phyloP scores from a whole-genome alignment of 2,797 vertebrate genomes.

The Phalloptychus januarius region DNA sequence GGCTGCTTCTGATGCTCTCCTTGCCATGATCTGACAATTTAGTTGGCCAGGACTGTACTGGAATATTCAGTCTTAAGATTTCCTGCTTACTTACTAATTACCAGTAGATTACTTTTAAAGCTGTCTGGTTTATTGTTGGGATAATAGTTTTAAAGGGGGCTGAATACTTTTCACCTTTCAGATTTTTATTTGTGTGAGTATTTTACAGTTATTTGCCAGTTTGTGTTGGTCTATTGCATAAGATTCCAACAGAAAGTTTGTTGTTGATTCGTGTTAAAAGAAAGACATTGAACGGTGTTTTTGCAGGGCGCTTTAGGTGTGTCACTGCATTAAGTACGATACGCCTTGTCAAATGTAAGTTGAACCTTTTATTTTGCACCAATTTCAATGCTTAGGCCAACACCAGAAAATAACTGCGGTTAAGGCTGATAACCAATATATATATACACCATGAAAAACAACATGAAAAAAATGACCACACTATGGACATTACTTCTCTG shows the following conservation, averaged over 20 bases:
- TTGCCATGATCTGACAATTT: not conserved
- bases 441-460: not conserved
- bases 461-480: not conserved
- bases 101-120: not conserved
- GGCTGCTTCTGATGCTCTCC: not conserved
- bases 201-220: not conserved
- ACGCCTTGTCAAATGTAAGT: not conserved
- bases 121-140: not conserved
- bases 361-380: not conserved
- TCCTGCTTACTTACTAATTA: not conserved
- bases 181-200: not conserved
- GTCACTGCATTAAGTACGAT: not conserved
- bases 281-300: not conserved
- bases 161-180: not conserved
- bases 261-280: not conserved
- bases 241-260: not conserved
- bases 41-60: not conserved
- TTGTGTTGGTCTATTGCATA: not conserved
- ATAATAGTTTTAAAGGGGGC: not conserved
- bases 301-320: not conserved
- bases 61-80: not conserved
- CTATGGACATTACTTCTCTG: not conserved
- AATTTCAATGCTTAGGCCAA: not conserved
- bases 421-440: not conserved
- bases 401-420: no score